Evolutionary conservation across 2,888 invertebrate genomes (phyloP), one percentile per base, ranked within the genome.

Genomic region (Patella caerulea): DNA sequence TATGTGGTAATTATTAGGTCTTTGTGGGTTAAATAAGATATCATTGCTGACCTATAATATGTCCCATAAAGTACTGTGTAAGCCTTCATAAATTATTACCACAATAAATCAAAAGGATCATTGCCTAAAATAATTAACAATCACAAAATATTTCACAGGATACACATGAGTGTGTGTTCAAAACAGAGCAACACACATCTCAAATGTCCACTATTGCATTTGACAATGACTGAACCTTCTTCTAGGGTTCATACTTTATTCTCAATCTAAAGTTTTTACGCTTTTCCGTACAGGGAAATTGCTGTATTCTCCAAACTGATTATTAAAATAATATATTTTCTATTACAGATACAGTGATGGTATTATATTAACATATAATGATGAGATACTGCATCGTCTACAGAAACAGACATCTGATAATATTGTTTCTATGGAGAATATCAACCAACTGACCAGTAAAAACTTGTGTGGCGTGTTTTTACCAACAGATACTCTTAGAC

Each of bases 361-460:
- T 74, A 82, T 90, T 12, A 72, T 90, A 14, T 71, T 90, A 71
- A 85, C 88, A 15, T 85, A 87, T 56, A 91, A 91, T 84, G 91
- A 91, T 83, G 87, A 88, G 69, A 82, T 90, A 4, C 78, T 90
- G 53, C 65, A 79, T 34, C 78, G 83, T 52, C 82, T 86, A 15
- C 84, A 84, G 78, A 87, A 85, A 59, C 80, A 78, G 71, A 55
- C 54, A 73, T 65, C 75, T 29, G 71, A 74, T 56, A 54, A 17
- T 24, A 17, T 73, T n/a, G 81, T 88, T 17, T 87, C 88, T 1
- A 87, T 88, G 74, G 77, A 81, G 24, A 78, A 85, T 19, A 85
- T 91, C 56, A 91, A 91, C 78, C 82, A 85, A 52, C 81, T 84
- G 74, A 89, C 90, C 14, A 88, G 88, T n/a, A 80, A 83, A 54